phyloP scores from a whole-genome alignment of 2,113 vertebrate genomes.

The Coregonus clupeaformis region DNA sequence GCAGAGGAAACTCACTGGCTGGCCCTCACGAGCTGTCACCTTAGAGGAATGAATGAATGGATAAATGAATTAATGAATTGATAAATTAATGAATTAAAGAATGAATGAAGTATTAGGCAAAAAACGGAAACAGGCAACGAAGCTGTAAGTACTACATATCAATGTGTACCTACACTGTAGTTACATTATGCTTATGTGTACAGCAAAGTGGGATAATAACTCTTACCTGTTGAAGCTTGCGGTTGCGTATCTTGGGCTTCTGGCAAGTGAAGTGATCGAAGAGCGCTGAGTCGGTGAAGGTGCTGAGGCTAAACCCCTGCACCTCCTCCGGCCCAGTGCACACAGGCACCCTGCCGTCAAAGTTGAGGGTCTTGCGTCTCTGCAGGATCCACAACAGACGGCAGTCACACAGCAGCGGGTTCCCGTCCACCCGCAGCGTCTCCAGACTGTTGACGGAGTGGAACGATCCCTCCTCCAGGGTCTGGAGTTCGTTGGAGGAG shows the following conservation, averaged over 20 bases:
- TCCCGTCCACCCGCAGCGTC: constrained; percentile 90
- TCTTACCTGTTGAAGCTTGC: constrained; percentile 84
- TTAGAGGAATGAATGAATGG: constrained; percentile 32
- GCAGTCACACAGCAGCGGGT: constrained; percentile 95
- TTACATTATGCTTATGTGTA: not conserved
- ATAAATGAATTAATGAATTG: constrained; percentile 1
- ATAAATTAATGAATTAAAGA: not conserved
- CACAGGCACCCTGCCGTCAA: constrained; percentile 88
- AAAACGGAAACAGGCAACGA: too few relatives aligned
- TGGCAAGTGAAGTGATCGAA: constrained; percentile 97
- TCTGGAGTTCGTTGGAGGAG: constrained; percentile 89
- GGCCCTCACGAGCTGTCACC: constrained; percentile 81
- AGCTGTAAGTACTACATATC: not conserved
- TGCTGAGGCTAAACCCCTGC: constrained; percentile 83
- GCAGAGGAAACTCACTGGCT: constrained; percentile 87
- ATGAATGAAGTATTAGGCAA: not conserved
- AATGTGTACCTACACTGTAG: not conserved
- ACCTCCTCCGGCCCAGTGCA: constrained; percentile 88
- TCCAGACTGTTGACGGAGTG: constrained; percentile 95
- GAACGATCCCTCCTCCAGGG: constrained; percentile 91
- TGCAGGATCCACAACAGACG: constrained; percentile 97
- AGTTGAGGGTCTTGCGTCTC: constrained; percentile 91
- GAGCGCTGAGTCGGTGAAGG: constrained; percentile 88
- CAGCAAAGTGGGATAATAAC: not conserved
- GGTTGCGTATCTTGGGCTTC: constrained; percentile 91